phyloP scores from a whole-genome alignment of 2,113 vertebrate genomes.

The Pogonocichla stellata region DNA sequence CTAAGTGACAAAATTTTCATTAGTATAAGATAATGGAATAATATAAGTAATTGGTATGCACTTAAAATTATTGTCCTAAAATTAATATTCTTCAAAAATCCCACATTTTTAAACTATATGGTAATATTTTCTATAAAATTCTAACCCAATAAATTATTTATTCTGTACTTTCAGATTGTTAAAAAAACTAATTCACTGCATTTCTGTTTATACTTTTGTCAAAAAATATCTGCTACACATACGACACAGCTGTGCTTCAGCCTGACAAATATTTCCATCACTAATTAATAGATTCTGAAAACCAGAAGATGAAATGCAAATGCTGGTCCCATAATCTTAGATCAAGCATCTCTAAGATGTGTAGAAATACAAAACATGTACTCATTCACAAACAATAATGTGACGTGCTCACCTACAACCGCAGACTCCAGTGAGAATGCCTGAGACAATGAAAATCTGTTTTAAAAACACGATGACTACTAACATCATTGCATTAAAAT shows the following conservation, averaged over 20 bases:
- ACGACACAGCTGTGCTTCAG: not conserved
- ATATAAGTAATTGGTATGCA: not conserved
- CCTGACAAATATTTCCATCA: not conserved
- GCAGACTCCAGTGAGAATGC: not conserved
- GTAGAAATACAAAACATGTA: not conserved
- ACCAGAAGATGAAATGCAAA: not conserved
- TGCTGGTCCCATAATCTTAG: not conserved
- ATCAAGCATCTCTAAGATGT: not conserved
- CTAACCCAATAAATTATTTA: not conserved
- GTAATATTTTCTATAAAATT: not conserved
- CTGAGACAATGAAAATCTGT: not conserved
- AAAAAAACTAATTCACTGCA: not conserved
- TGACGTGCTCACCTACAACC: accelerated
- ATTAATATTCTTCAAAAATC: not conserved
- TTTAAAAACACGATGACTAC: not conserved
- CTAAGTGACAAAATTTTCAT: not conserved
- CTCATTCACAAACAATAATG: not conserved
- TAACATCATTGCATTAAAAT: not conserved
- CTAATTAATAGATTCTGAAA: not conserved
- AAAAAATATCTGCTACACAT: not conserved
- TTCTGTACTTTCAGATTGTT: not conserved
- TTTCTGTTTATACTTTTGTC: not conserved
- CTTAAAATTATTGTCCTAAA: not conserved
- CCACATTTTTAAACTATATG: not conserved
- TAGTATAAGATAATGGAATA: not conserved